Conservation (phyloP, 2,888 invertebrate species). For the Diaperis boleti region DNA sequence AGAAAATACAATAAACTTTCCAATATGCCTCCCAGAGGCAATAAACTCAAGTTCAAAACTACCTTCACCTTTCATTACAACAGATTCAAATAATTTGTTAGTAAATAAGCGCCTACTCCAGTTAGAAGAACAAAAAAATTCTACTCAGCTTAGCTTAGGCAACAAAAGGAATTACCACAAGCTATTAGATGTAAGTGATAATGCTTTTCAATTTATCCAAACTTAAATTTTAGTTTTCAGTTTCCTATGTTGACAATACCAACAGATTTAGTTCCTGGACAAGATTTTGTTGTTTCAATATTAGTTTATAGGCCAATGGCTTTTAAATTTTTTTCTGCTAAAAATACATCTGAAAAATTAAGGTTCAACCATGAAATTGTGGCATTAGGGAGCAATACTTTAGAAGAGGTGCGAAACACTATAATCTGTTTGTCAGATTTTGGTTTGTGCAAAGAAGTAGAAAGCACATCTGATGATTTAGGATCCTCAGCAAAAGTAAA, state of each 20-base stretch:
- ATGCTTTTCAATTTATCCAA: too few relatives aligned
- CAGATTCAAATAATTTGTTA: neutral
- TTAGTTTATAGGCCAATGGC: constrained; percentile 52
- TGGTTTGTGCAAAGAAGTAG: constrained; percentile 73
- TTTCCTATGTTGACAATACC: constrained; percentile 1
- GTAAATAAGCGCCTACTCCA: constrained; percentile 8
- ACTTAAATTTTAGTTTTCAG: constrained; percentile 13
- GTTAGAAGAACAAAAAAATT: neutral
- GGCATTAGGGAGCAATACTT: constrained; percentile 75
- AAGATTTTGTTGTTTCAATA: constrained; percentile 52
- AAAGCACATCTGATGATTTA: constrained; percentile 58
- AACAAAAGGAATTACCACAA: constrained; percentile 18
- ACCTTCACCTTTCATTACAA: neutral
- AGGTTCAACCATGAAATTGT: constrained; percentile 71
- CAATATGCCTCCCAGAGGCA: constrained; percentile 15
- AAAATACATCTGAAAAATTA: constrained; percentile 56
- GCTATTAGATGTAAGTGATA: constrained; percentile 5
- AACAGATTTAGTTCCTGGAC: constrained; percentile 49
- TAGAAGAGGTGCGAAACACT: constrained; percentile 80
- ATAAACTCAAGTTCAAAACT: constrained; percentile 26
- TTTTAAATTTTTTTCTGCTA: constrained; percentile 40
- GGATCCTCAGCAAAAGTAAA: constrained; percentile 48
- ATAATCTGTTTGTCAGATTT: constrained; percentile 81
- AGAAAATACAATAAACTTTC: constrained; percentile 35
- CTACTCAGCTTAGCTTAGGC: neutral